Conservation (phyloP, 2,797 vertebrate genomes). For the Neopelma chrysocephalum region DNA sequence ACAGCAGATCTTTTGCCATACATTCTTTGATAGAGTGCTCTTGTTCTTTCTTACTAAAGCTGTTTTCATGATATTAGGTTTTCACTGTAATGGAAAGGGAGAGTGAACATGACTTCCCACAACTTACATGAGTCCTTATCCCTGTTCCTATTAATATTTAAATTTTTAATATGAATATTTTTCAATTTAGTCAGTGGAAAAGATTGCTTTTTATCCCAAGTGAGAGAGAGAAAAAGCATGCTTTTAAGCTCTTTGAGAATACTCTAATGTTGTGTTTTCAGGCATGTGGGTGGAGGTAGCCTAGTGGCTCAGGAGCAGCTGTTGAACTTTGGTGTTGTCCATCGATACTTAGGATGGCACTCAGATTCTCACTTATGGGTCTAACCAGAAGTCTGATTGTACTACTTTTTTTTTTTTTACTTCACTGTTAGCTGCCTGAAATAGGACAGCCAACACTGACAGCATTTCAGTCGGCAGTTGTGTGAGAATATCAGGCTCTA, state of each 20-base stretch:
- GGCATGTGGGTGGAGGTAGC: neutral
- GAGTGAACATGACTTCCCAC: neutral
- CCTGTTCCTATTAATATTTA: constrained; percentile 12
- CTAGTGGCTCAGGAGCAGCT: neutral
- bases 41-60: neutral
- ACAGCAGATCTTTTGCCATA: neutral
- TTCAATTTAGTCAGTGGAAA: neutral
- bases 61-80: neutral
- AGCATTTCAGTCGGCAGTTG: neutral
- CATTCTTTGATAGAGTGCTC: neutral
- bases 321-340: neutral
- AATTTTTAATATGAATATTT: constrained; percentile 14
- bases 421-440: neutral
- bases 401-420: too few species aligned
- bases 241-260: neutral
- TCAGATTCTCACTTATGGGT: neutral
- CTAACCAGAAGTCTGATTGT: neutral
- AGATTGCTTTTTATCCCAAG: neutral
- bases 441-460: neutral
- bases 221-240: neutral
- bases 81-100: neutral
- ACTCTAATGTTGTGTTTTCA: neutral
- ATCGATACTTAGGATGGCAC: neutral
- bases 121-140: neutral
- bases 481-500: neutral